Evolutionary conservation across 2,888 invertebrate genomes (phyloP).

Genomic region (Harpalus rufipes): DNA sequence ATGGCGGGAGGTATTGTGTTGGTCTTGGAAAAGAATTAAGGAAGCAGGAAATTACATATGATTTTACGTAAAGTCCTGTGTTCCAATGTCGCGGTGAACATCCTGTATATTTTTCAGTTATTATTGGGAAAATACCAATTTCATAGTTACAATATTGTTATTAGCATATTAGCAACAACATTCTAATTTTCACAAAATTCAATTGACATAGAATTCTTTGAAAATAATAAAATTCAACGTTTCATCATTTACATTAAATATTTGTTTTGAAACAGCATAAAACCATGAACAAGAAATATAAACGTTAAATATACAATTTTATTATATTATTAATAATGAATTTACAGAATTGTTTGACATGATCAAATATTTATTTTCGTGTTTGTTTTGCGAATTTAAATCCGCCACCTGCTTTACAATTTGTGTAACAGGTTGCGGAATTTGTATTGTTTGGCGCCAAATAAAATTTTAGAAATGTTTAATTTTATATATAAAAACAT

Average conservation of each 20-base stretch:
- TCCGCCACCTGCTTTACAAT: background rate
- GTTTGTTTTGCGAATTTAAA: too few species aligned
- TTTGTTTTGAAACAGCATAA: slow-evolving; percentile 26
- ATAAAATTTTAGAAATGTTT: background rate
- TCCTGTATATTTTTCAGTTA: background rate
- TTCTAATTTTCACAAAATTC: slow-evolving; percentile 32
- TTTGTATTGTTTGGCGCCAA: slow-evolving; percentile 16
- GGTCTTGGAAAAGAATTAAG: too few species aligned
- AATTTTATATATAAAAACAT: background rate
- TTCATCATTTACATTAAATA: slow-evolving; percentile 32
- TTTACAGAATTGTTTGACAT: slow-evolving; percentile 15
- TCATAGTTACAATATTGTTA: background rate
- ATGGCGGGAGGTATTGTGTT: too few species aligned
- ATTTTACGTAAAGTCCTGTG: too few species aligned
- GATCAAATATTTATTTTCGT: slow-evolving; percentile 24
- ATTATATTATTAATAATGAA: slow-evolving; percentile 8
- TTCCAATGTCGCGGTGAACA: too few species aligned
- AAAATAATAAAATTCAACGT: slow-evolving; percentile 10
- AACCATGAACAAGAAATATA: slow-evolving; percentile 13
- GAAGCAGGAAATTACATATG: too few species aligned
- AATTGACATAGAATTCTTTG: background rate
- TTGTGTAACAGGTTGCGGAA: slow-evolving; percentile 30
- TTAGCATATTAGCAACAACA: background rate
- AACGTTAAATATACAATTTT: slow-evolving; percentile 11
- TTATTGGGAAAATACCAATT: background rate